phyloP scores from a whole-genome alignment of 2,888 invertebrate genomes.

The Metopia argyrocephala region DNA sequence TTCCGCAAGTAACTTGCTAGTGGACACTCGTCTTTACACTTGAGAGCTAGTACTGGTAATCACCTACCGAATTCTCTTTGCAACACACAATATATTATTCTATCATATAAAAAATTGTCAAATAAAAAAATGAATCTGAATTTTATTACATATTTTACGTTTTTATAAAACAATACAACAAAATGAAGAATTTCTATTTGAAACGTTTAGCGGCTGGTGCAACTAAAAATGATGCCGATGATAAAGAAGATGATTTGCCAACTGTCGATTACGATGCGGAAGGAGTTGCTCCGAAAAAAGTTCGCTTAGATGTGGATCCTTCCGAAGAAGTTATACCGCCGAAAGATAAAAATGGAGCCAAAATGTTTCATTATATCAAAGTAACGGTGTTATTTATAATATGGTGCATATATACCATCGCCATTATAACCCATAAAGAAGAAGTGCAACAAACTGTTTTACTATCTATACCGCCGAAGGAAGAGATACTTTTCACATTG shows the following conservation, averaged over 20 bases:
- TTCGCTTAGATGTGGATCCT: not conserved
- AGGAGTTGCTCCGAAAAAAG: slow-evolving; percentile 29
- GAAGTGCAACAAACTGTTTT: slow-evolving; percentile 81
- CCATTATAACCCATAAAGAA: slow-evolving; percentile 83
- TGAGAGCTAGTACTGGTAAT: too few species aligned
- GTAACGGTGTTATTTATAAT: slow-evolving; percentile 80
- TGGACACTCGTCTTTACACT: too few species aligned
- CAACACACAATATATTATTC: too few species aligned
- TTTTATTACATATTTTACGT: too few species aligned
- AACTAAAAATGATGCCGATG: slow-evolving; percentile 14
- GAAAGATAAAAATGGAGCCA: not conserved
- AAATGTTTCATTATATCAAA: slow-evolving; percentile 60
- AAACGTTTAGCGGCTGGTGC: slow-evolving; percentile 21
- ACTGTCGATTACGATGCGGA: slow-evolving; percentile 32
- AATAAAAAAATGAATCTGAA: too few species aligned
- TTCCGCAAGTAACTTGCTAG: too few species aligned
- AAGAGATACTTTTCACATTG: slow-evolving; percentile 20
- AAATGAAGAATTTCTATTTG: not conserved
- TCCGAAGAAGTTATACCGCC: slow-evolving; percentile 7
- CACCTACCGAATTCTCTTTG: too few species aligned
- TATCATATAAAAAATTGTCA: too few species aligned
- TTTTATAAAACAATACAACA: too few species aligned
- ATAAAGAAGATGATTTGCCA: slow-evolving; percentile 39
- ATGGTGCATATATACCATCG: slow-evolving; percentile 83
- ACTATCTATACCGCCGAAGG: slow-evolving; percentile 78